Evolutionary conservation across 2,888 invertebrate species (phyloP).

Genomic region (Drosophila sordidula): DNA sequence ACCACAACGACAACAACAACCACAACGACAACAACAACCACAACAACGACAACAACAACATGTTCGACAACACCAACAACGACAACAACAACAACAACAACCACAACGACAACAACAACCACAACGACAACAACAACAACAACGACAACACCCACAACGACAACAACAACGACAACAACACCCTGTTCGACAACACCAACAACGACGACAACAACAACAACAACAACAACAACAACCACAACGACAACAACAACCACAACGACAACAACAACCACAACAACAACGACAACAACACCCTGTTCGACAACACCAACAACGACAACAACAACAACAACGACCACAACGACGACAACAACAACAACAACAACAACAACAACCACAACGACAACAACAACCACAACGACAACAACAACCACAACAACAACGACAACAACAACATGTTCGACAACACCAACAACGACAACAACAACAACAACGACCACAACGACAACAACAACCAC

Average conservation of each 20-base stretch:
- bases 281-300: slow-evolving; percentile 7
- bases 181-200: too few relatives aligned
- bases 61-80: background rate
- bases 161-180: too few relatives aligned
- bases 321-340: slow-evolving; percentile 6
- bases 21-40: background rate
- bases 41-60: background rate
- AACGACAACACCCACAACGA: background rate
- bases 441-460: background rate
- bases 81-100: slow-evolving; percentile 4
- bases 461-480: slow-evolving; percentile 2
- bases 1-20: background rate
- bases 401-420: slow-evolving; percentile 15
- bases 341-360: slow-evolving; percentile 1
- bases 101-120: too few relatives aligned
- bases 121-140: too few relatives aligned
- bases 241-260: too few relatives aligned
- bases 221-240: slow-evolving; percentile 2
- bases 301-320: slow-evolving; percentile 20
- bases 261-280: slow-evolving; percentile 1
- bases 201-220: too few relatives aligned
- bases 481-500: background rate
- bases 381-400: slow-evolving; percentile 4
- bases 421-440: slow-evolving; percentile 2
- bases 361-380: slow-evolving; percentile 17